Evolutionary conservation across 2,797 vertebrate species (phyloP), one percentile per base, ranked within the genome.

Genomic region (Falco rusticolus): DNA sequence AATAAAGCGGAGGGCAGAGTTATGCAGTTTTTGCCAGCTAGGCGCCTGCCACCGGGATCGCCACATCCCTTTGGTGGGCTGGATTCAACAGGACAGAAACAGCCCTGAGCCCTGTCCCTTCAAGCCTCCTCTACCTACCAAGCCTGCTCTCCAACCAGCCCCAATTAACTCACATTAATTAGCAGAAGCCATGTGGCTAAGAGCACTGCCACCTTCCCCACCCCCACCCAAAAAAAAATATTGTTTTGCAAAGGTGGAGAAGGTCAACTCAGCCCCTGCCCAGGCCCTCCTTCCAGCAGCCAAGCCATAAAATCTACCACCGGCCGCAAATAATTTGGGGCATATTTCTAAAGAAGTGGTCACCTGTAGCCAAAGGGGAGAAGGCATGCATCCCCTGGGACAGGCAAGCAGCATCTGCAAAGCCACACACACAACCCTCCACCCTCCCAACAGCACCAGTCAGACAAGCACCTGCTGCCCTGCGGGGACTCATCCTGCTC

Each of bases 371-470:
- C 18, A 2, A 83, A 60, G 4, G 7, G 24, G 11, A 60, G 16
- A 65, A 16, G 17, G 8, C 6, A 16, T 3, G 12, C 31, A 33
- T 15, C 12, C 20, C 41, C 34, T 1, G 1, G 63, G 59, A 72
- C 16, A 14, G 39, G 24, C 16, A 47, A 70, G 34, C 8, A 1
- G 37, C 43, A 45, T 5, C 28, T 51, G 33, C 47, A 69, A 47
- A 80, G 37, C 3, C 41, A 68, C 4, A 5, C 19, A 20, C 0
- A 12, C 16, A 79, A 45, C 14, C 5, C 11, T 17, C 25, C 39
- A 22, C 2, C 2, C 37, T 41, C 65, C 25, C 16, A 5, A 24
- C 0, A 5, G 48, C 34, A 70, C 6, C 25, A 25, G 2, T 13
- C 5, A 6, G 7, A 43, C 1, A 0, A 57, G 61, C 31, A 59